Conservation (phyloP, 2,797 vertebrate species). For the Taenioides sp. region DNA sequence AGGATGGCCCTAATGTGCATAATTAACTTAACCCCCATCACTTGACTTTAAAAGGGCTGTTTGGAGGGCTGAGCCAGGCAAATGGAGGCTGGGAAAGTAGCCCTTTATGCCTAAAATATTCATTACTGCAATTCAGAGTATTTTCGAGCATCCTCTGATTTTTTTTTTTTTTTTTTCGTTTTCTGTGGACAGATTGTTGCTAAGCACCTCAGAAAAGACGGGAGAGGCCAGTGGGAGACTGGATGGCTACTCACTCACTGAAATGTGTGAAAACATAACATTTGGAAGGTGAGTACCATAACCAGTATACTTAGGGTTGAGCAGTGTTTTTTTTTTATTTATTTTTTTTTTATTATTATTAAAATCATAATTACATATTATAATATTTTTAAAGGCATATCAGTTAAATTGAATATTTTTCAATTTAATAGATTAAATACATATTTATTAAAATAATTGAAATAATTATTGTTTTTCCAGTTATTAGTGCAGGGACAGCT, state of each 20-base stretch:
- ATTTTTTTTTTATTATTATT: too few relatives aligned
- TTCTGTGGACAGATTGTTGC: constrained; percentile 64
- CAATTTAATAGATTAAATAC: too few relatives aligned
- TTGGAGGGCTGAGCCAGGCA: constrained; percentile 77
- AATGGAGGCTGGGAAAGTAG: constrained; percentile 80
- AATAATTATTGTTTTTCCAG: too few relatives aligned
- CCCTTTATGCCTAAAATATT: constrained; percentile 74
- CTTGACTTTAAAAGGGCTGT: constrained; percentile 86
- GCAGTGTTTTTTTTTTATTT: neutral
- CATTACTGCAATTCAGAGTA: constrained; percentile 69
- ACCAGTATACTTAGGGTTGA: neutral
- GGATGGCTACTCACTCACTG: constrained; percentile 36
- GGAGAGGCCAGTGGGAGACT: constrained; percentile 50
- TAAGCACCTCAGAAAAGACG: constrained; percentile 60
- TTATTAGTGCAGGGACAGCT: neutral
- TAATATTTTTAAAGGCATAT: too few relatives aligned
- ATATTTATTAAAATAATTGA: too few relatives aligned
- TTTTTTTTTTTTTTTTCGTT: constrained; percentile 70
- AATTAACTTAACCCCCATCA: constrained; percentile 95
- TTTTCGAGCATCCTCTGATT: constrained; percentile 68
- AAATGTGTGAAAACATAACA: constrained; percentile 18
- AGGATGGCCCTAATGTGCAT: constrained; percentile 79
- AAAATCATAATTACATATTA: too few relatives aligned
- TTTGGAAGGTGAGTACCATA: constrained; percentile 16
- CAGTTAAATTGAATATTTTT: too few relatives aligned